These are phyloP conservation scores for Hypselothyrea guttata DNA, from an alignment of 2,888 invertebrate species.

Conservation along the genomic window DNA sequence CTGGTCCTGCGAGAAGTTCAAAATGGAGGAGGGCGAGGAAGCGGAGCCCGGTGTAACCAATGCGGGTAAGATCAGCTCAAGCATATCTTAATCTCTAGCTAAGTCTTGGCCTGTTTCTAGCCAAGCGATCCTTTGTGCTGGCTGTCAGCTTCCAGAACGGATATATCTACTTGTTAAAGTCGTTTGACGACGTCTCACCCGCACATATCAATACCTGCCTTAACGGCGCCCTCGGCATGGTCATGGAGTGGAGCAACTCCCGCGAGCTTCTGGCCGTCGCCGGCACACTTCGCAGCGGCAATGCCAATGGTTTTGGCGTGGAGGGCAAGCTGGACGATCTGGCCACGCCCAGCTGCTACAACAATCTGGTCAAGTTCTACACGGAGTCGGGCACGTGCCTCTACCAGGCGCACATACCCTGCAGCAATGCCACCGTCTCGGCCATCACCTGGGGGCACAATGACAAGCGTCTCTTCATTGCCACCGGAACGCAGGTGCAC, in stretches of 20 bases:
- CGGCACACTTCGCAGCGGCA: slow-evolving; percentile 85
- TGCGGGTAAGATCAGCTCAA: slow-evolving; percentile 79
- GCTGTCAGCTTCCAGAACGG: slow-evolving; percentile 95
- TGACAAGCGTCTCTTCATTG: slow-evolving; percentile 96
- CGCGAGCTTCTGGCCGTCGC: slow-evolving; percentile 95
- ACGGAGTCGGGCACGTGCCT: slow-evolving; percentile 92
- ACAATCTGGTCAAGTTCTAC: slow-evolving; percentile 95
- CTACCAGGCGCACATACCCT: slow-evolving; percentile 91
- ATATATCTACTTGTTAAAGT: slow-evolving; percentile 93
- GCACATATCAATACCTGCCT: slow-evolving; percentile 91
- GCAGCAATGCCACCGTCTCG: slow-evolving; percentile 90
- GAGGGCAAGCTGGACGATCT: slow-evolving; percentile 74
- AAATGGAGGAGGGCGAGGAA: slow-evolving; percentile 97
- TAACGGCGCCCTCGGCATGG: slow-evolving; percentile 88
- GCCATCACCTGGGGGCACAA: slow-evolving; percentile 99
- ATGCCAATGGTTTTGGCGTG: slow-evolving; percentile 40
- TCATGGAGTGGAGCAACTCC: slow-evolving; percentile 98
- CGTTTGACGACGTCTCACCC: slow-evolving; percentile 96
- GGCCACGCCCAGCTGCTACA: slow-evolving; percentile 84
- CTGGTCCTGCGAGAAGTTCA: slow-evolving; percentile 99
- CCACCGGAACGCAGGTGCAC: slow-evolving; percentile 94
- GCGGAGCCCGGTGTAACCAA: slow-evolving; percentile 85
- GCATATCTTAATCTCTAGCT: not conserved
- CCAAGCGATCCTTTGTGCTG: slow-evolving; percentile 88
- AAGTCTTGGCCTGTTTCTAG: slow-evolving; percentile 65